Evolutionary conservation across 2,113 vertebrate species (phyloP), one percentile per base, ranked within the genome.

Genomic region (Thymallus thymallus): DNA sequence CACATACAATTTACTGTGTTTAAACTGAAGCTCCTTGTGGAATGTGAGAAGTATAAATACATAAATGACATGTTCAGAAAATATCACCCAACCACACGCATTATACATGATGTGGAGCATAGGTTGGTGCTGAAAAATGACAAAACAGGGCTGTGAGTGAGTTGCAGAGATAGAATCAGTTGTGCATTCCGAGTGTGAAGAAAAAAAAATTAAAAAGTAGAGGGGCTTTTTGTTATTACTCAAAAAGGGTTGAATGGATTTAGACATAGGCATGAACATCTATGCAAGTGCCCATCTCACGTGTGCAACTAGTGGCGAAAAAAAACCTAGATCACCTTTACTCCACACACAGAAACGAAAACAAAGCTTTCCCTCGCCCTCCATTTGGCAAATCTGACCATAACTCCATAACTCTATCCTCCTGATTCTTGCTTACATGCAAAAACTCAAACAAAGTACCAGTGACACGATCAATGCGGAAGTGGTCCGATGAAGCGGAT

Each of bases 1-100:
- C 87, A 87, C 82, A 77, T 70, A 83, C 79, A 88, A 90, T 91
- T 90, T 89, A 91, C 84, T 87, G 90, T 91, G 90, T 92, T 92
- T 92, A 91, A 51, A 81, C 69, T 78, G 77, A 45, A 83, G 75
- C 82, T 79, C 69, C 76, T 77, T 51, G 74, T 76, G 90, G 90
- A 93, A 92, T 92, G 91, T 81, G 83, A 87, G 87, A 86, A 80
- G 78, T 83, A 80, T 82, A 88, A 89, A 92, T 88, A 87, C 90
- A 88, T 86, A 84, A 79, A 82, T 85, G 86, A 90, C 85, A 89
- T 69, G 77, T 75, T 46, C 65, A 64, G 66, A 72, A 68, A 81
- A 75, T 74, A 75, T 82, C 82, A 68, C 48, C 70, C 35, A 20
- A 35, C 84, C 48, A 73, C 35, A 74, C 74, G 22, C 61, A 65